A percentile compares a stretch with the other conserved stretches of the same genome.
Conservation (phyloP, 2,888 invertebrate genomes). For the Zaprionus obscuricornis region DNA sequence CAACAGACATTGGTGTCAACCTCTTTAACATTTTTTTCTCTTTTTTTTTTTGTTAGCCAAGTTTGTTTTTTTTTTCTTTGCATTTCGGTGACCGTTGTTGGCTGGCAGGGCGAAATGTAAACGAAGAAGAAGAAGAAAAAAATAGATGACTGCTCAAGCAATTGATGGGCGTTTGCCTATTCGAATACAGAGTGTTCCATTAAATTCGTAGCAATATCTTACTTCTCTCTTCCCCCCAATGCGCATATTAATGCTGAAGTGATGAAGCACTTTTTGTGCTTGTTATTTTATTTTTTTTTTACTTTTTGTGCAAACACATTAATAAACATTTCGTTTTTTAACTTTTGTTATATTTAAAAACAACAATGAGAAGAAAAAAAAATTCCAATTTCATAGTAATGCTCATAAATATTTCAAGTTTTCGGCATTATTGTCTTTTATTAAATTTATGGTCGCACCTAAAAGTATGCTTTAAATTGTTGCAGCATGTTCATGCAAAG, state of each 20-base stretch:
- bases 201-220: slow-evolving; percentile 37
- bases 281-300: slow-evolving; percentile 13
- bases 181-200: slow-evolving; percentile 38
- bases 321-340: too few species aligned
- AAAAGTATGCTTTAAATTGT: too few species aligned
- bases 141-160: slow-evolving; percentile 37
- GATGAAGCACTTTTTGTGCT: neutral
- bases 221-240: neutral
- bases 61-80: too few species aligned
- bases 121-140: too few species aligned
- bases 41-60: slow-evolving; percentile 2
- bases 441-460: too few species aligned
- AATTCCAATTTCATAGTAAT: too few species aligned
- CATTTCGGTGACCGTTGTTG: slow-evolving; percentile 41
- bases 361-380: too few species aligned
- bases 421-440: too few species aligned
- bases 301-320: too few species aligned
- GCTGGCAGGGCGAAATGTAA: slow-evolving; percentile 26
- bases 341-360: too few species aligned
- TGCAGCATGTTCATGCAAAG: too few species aligned
- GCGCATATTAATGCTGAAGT: neutral
- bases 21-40: slow-evolving; percentile 31
- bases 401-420: too few species aligned
- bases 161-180: slow-evolving; percentile 35
- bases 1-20: slow-evolving; percentile 60